Evolutionary conservation across 2,888 invertebrate genomes (phyloP).

Genomic region (Balanococcus diminutus): DNA sequence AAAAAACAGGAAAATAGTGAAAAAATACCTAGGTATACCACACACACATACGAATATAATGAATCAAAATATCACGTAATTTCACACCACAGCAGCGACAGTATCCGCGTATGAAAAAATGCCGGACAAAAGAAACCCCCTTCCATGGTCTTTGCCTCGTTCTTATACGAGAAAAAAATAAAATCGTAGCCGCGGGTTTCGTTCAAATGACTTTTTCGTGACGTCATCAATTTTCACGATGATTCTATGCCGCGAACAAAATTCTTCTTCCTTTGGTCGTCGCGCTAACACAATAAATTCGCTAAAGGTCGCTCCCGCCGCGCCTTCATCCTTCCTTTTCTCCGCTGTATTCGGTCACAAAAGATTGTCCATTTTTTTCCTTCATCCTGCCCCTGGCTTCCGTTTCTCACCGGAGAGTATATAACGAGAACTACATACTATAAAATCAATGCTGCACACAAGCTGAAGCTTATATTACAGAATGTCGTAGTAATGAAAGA

Average conservation of each 20-base stretch:
- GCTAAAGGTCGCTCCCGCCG: background rate
- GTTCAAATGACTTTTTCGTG: constrained; percentile 26
- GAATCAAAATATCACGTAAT: constrained; percentile 21
- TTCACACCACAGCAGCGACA: background rate
- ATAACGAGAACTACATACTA: too few relatives aligned
- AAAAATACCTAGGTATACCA: background rate
- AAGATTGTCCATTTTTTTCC: constrained; percentile 26
- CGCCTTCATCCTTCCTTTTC: background rate
- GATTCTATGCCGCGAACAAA: background rate
- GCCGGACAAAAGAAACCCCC: background rate
- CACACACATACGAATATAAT: background rate
- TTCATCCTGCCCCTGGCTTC: background rate
- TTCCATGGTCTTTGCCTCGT: background rate
- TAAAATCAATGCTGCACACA: constrained; percentile 9
- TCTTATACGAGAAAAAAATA: background rate
- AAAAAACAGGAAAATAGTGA: background rate
- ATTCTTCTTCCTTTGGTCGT: background rate
- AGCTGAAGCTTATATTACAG: background rate
- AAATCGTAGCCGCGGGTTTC: constrained; percentile 5
- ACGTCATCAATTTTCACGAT: constrained; percentile 22
- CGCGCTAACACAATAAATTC: background rate
- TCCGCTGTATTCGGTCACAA: background rate
- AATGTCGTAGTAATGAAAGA: background rate
- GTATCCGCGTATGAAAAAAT: background rate
- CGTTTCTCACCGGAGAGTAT: background rate